Evolutionary conservation across 2,797 vertebrate genomes (phyloP).

Genomic region (Lutjanus argentimaculatus): DNA sequence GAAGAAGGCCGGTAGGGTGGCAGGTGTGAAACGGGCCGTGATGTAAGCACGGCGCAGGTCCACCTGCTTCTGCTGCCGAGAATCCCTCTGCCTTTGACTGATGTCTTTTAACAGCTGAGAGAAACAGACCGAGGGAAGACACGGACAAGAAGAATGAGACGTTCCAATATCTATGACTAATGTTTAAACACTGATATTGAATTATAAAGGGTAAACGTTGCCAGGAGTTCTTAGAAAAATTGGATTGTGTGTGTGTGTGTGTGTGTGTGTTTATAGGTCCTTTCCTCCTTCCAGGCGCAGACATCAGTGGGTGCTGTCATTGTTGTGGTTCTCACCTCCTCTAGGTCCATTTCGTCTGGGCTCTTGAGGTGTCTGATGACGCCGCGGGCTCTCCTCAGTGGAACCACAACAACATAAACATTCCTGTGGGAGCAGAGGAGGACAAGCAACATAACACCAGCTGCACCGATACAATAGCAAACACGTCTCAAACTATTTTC

Average conservation of each 20-base stretch:
- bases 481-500: constrained; percentile 18
- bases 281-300: constrained; percentile 53
- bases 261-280: constrained; percentile 52
- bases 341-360: constrained; percentile 98
- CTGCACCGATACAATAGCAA: constrained; percentile 18
- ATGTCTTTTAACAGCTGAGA: constrained; percentile 93
- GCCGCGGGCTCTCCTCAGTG: constrained; percentile 91
- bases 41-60: constrained; percentile 94
- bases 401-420: constrained; percentile 96
- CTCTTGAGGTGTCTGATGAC: constrained; percentile 91
- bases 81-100: constrained; percentile 89
- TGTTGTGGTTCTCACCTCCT: constrained; percentile 90
- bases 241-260: constrained; percentile 14
- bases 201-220: constrained; percentile 54
- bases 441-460: constrained; percentile 52
- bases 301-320: constrained; percentile 51
- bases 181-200: constrained; percentile 44
- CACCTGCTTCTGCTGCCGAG: constrained; percentile 93
- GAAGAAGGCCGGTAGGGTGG: constrained; percentile 92
- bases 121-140: constrained; percentile 18
- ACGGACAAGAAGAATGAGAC: constrained; percentile 24
- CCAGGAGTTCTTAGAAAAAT: constrained; percentile 49
- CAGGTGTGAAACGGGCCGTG: constrained; percentile 92
- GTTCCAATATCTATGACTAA: constrained; percentile 53
- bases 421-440: constrained; percentile 84